Conservation (phyloP, 1,140 invertebrate genomes). For the Drosophila nigromelanica region DNA sequence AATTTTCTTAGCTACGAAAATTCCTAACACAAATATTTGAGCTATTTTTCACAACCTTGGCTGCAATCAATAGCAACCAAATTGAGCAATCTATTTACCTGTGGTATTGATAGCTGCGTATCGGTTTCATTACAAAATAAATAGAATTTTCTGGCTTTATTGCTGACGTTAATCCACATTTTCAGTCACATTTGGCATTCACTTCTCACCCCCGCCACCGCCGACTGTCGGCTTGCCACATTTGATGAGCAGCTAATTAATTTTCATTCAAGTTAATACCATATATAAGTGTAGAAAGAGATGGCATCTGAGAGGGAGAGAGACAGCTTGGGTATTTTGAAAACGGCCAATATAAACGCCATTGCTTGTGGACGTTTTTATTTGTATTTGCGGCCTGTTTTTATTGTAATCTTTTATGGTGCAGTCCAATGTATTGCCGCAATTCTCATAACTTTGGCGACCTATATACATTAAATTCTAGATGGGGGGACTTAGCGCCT, state of each 20-base stretch:
- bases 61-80: slow-evolving; percentile 21
- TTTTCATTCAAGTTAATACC: slow-evolving; percentile 64
- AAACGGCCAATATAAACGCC: slow-evolving; percentile 70
- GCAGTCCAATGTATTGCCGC: slow-evolving; percentile 41
- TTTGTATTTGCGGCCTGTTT: slow-evolving; percentile 65
- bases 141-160: slow-evolving; percentile 8
- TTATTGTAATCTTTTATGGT: slow-evolving; percentile 78
- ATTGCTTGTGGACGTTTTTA: slow-evolving; percentile 55
- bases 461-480: slow-evolving; percentile 35
- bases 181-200: slow-evolving; percentile 15
- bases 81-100: slow-evolving; percentile 31
- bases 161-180: neutral
- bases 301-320: slow-evolving; percentile 3
- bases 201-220: neutral
- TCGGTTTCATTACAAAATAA: slow-evolving; percentile 30
- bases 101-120: slow-evolving; percentile 37
- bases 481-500: slow-evolving; percentile 16
- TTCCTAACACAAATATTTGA: neutral
- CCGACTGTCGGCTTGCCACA: neutral
- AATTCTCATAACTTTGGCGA: slow-evolving; percentile 63
- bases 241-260: slow-evolving; percentile 69
- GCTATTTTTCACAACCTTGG: slow-evolving; percentile 11
- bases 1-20: neutral
- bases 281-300: slow-evolving; percentile 41
- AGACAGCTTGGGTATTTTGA: slow-evolving; percentile 18